These are phyloP conservation scores for Eristalis tenax DNA, from an alignment of 2,888 invertebrate species.

Conservation along the genomic window DNA sequence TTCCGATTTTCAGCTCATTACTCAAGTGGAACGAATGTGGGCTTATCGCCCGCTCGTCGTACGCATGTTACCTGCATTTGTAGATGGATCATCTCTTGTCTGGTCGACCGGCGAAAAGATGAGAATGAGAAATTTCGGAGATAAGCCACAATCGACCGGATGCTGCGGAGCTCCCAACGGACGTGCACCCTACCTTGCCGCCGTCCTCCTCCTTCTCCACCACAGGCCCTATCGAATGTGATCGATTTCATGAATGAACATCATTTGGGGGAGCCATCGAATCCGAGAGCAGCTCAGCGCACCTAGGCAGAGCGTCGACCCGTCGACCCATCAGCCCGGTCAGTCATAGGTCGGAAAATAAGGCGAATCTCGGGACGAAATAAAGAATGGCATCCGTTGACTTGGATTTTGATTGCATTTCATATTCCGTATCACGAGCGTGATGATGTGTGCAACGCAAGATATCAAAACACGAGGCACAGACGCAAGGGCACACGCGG, in stretches of 20 bases:
- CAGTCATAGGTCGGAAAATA: slow-evolving; percentile 29
- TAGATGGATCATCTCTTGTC: slow-evolving; percentile 56
- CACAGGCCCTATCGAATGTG: not conserved
- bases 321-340: not conserved
- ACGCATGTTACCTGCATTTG: slow-evolving; percentile 40
- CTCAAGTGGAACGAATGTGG: slow-evolving; percentile 68
- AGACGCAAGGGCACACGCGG: slow-evolving; percentile 6
- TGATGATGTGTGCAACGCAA: slow-evolving; percentile 54
- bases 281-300: not conserved
- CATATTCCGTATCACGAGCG: slow-evolving; percentile 38
- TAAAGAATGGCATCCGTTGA: slow-evolving; percentile 68
- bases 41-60: slow-evolving; percentile 42
- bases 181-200: not conserved
- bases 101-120: slow-evolving; percentile 39
- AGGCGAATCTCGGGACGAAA: slow-evolving; percentile 13
- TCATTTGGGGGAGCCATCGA: slow-evolving; percentile 9
- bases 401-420: slow-evolving; percentile 67
- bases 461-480: slow-evolving; percentile 54
- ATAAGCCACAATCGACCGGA: slow-evolving; percentile 61
- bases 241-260: slow-evolving; percentile 68
- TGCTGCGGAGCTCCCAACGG: slow-evolving; percentile 52
- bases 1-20: slow-evolving; percentile 62
- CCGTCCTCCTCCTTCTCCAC: slow-evolving; percentile 11
- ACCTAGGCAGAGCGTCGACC: slow-evolving; percentile 8
- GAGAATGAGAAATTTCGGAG: slow-evolving; percentile 48